These are phyloP conservation scores for Rotaria sp. DNA, from an alignment of 2,888 invertebrate species.

Conservation along the genomic window DNA sequence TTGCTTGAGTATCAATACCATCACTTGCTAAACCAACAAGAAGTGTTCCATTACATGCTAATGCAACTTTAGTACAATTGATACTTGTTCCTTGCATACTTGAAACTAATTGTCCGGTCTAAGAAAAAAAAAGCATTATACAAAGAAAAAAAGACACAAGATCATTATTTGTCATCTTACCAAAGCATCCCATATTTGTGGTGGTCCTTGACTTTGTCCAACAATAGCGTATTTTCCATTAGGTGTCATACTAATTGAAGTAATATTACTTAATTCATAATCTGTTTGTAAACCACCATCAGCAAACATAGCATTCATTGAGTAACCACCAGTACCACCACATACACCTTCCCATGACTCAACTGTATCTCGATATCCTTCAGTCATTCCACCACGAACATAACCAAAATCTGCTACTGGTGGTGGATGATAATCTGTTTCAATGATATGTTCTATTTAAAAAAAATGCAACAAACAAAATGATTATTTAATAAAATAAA, in stretches of 20 bases:
- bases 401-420: constrained; percentile 34
- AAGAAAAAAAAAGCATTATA: neutral
- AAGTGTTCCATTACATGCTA: constrained; percentile 40
- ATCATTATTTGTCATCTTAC: neutral
- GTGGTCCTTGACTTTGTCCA: constrained; percentile 39
- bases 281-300: constrained; percentile 23
- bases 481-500: neutral
- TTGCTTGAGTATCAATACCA: constrained; percentile 11
- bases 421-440: constrained; percentile 35
- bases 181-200: constrained; percentile 41
- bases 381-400: neutral
- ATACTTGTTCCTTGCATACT: constrained; percentile 29
- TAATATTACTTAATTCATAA: constrained; percentile 39
- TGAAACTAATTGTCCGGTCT: constrained; percentile 36
- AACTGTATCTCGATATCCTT: constrained; percentile 20
- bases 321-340: constrained; percentile 2
- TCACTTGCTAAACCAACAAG: constrained; percentile 40
- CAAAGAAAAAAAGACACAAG: too few species aligned
- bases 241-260: constrained; percentile 37
- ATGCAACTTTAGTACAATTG: constrained; percentile 35
- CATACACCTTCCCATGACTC: neutral
- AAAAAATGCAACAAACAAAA: neutral
- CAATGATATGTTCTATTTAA: neutral
- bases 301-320: constrained; percentile 39
- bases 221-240: constrained; percentile 41